phyloP scores from a whole-genome alignment of 2,888 invertebrate species.

The Parnassius glacialis region DNA sequence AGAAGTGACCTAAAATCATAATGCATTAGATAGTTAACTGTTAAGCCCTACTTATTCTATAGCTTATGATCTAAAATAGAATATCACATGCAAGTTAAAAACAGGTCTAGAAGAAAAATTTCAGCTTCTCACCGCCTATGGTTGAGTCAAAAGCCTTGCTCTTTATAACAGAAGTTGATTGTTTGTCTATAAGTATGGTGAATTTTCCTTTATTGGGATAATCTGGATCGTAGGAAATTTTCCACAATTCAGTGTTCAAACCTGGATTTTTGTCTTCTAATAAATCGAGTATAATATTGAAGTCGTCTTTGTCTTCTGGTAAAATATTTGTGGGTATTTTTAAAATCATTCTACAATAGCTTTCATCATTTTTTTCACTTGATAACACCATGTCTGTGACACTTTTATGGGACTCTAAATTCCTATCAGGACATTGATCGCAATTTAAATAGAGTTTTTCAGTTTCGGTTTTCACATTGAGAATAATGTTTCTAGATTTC shows the following conservation, averaged over 20 bases:
- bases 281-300: constrained; percentile 62
- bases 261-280: constrained; percentile 69
- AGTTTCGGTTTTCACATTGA: not conserved
- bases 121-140: constrained; percentile 59
- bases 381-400: not conserved
- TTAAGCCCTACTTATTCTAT: not conserved
- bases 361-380: constrained; percentile 1
- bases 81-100: not conserved
- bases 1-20: too few species aligned
- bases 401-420: not conserved
- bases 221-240: constrained; percentile 44
- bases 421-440: not conserved
- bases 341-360: constrained; percentile 50
- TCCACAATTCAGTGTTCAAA: constrained; percentile 64
- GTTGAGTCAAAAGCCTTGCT: constrained; percentile 52
- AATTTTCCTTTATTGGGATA: constrained; percentile 59
- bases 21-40: too few species aligned
- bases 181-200: constrained; percentile 53
- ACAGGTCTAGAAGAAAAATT: constrained; percentile 51
- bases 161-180: constrained; percentile 54
- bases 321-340: constrained; percentile 57
- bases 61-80: not conserved
- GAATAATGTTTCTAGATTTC: not conserved
- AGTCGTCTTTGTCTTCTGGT: constrained; percentile 59
- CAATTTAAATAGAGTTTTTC: not conserved